Percentiles rank a stretch among this genome's conserved stretches.
These are phyloP conservation scores for Semicossyphus pulcher DNA, from an alignment of 2,113 vertebrate species.

Conservation along the genomic window DNA sequence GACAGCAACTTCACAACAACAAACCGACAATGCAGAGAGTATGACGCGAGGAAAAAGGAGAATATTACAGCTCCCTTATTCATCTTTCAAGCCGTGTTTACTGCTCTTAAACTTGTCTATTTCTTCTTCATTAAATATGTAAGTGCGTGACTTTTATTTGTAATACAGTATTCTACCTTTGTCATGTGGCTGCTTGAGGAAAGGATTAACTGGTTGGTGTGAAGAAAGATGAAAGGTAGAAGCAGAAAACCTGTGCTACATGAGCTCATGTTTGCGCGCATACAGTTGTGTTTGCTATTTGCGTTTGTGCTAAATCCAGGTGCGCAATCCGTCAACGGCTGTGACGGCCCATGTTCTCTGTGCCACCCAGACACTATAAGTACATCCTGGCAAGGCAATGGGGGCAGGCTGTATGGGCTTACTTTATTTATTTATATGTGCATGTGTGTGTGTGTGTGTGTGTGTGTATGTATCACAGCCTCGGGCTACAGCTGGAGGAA, in stretches of 20 bases:
- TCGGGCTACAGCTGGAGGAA: slow-evolving; percentile 69
- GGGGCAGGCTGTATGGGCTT: slow-evolving; percentile 57
- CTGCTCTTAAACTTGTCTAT: background rate
- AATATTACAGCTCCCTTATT: no score
- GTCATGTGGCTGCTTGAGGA: background rate
- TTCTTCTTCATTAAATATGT: background rate
- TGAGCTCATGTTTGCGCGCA: slow-evolving; percentile 33
- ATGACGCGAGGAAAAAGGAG: background rate
- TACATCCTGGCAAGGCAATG: slow-evolving; percentile 65
- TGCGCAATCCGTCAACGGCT: slow-evolving; percentile 70
- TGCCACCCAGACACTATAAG: slow-evolving; percentile 81
- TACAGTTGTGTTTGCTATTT: slow-evolving; percentile 64
- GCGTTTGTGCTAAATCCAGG: slow-evolving; percentile 77
- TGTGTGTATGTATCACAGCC: slow-evolving; percentile 43
- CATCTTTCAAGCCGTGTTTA: background rate
- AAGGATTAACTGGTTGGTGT: background rate
- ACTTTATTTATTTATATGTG: slow-evolving; percentile 64
- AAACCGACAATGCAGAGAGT: slow-evolving; percentile 2
- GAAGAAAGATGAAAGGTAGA: background rate
- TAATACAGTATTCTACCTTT: background rate
- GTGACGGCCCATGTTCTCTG: slow-evolving; percentile 61
- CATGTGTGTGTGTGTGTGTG: slow-evolving; percentile 26
- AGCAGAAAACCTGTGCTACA: slow-evolving; percentile 28
- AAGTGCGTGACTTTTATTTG: background rate
- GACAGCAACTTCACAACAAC: slow-evolving; percentile 25